Evolutionary conservation across 2,888 invertebrate species (phyloP), one percentile per base, ranked within the genome.

Genomic region (Yponomeuta evonymella): DNA sequence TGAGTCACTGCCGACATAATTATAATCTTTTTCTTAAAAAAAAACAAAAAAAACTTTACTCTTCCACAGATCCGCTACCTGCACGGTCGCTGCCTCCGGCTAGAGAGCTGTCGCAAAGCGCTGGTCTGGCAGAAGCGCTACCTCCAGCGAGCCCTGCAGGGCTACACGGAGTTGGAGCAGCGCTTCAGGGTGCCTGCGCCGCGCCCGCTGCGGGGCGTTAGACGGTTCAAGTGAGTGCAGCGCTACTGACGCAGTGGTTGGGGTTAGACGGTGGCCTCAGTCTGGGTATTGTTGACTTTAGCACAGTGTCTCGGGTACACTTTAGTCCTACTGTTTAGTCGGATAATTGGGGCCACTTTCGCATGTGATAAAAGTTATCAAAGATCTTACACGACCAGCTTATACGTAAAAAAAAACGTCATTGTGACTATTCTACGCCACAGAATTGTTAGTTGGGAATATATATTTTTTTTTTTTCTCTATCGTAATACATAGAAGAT

Each of bases 81-180:
- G 48, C 90, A 93, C 81, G 86, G 88, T 0, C 89, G 91, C 67
- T 97, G 95, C 81, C 88, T 97, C 75, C 93, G 96, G 51, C 94
- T 96, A 5, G 97, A 98, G 82, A 97, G 97, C 80, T 96, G 96
- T 78, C 94, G 96, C 72, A 98, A 97, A 83, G 96, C 98, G 15
- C 90, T 98, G 71, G 94, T 96, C 70, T 98, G 96, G 94, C 98
- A 98, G 90, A 98, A 98, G 88, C 94, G 96, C 30, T 98, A 98
- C 85, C 88, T 98, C 71, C 93, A 96, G 74, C 93, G 95, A 23
- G 94, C 96, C 72, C 81, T 97, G 67, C 84, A 87, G 0, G 92
- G 90, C 0, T 90, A 90, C 86, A 70, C 88, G 81, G 74, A 94
- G 92, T 67, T 95, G 86, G 91, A 94, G 94, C 81, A 88, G 79